phyloP scores from a whole-genome alignment of 23 tunicate species.

The Corella eumyota region DNA sequence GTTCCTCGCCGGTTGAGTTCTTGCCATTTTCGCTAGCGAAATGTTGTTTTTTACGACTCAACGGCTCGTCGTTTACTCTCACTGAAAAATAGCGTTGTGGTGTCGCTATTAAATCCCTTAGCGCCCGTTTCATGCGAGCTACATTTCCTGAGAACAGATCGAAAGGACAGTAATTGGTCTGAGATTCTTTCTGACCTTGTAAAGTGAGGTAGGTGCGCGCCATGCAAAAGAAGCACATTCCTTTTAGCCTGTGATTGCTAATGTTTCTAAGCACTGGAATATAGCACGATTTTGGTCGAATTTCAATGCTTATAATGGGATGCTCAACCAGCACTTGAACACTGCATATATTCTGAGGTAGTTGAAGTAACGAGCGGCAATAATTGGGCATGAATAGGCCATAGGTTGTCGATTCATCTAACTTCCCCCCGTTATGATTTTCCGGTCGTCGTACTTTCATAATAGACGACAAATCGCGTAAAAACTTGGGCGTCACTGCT shows the following conservation, averaged over 20 bases:
- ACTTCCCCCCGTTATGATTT: not conserved
- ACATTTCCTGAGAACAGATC: constrained; percentile 39
- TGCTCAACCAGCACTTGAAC: not conserved
- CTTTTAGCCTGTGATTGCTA: constrained; percentile 1
- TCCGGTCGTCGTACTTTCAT: constrained; percentile 16
- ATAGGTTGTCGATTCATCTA: constrained; percentile 33
- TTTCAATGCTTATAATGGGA: constrained; percentile 43
- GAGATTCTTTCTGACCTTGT: not conserved
- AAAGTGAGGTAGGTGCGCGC: not conserved
- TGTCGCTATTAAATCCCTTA: constrained; percentile 29
- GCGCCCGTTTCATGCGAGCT: constrained; percentile 31
- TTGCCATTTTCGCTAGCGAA: too few species aligned
- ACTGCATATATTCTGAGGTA: not conserved
- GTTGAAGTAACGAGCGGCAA: constrained; percentile 4
- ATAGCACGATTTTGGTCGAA: constrained; percentile 43
- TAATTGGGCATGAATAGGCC: constrained; percentile 36
- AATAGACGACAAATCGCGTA: constrained; percentile 6
- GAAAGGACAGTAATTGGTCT: constrained; percentile 44
- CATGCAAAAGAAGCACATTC: constrained; percentile 28
- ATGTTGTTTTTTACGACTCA: too few species aligned
- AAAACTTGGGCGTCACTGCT: constrained; percentile 8
- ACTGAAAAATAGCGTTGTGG: constrained; percentile 48
- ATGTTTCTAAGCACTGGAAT: constrained; percentile 13
- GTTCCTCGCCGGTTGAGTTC: too few species aligned
- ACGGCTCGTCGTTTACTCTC: constrained; percentile 14